A percentile compares a stretch with the other conserved stretches of the same genome.
Conservation (phyloP, 1,140 invertebrate genomes). For the Rhyzopertha dominica region DNA sequence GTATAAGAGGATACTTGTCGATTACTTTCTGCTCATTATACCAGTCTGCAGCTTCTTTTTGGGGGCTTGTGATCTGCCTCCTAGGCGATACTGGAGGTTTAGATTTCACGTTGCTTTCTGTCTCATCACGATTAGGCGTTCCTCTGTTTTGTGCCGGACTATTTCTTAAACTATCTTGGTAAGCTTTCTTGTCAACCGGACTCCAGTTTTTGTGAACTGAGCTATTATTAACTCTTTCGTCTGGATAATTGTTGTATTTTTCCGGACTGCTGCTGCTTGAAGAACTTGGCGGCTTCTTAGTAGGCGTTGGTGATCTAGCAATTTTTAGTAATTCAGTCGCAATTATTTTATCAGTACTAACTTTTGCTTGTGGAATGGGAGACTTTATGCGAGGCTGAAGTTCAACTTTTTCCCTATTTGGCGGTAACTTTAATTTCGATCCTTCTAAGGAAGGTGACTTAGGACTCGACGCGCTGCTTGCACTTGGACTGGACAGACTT, state of each 20-base stretch:
- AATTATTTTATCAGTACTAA: conserved; percentile 41
- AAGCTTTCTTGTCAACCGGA: conserved; percentile 1
- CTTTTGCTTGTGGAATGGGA: conserved; percentile 34
- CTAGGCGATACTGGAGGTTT: conserved; percentile 22
- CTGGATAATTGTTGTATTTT: conserved; percentile 22
- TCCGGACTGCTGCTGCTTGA: too few species aligned
- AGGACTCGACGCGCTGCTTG: conserved; percentile 8
- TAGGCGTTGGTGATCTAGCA: conserved; percentile 24
- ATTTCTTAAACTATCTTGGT: not conserved
- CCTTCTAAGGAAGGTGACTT: conserved; percentile 29
- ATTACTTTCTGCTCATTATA: conserved; percentile 19
- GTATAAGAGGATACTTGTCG: conserved; percentile 13
- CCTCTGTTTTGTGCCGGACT: too few species aligned
- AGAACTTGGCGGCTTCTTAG: too few species aligned
- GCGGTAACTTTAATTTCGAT: conserved; percentile 37
- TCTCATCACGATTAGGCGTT: too few species aligned
- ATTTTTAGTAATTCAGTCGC: conserved; percentile 40
- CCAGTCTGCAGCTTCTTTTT: conserved; percentile 24
- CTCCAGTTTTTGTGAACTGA: conserved; percentile 3
- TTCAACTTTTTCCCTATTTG: conserved; percentile 36
- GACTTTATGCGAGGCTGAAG: conserved; percentile 39
- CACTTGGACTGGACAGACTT: not conserved
- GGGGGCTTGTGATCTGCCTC: too few species aligned
- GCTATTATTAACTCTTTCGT: conserved; percentile 12
- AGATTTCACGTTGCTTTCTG: conserved; percentile 18